A percentile compares a stretch with the other conserved stretches of the same genome.
Evolutionary conservation across 2,113 vertebrate genomes (phyloP).

Genomic region (Gymnarchus niloticus): DNA sequence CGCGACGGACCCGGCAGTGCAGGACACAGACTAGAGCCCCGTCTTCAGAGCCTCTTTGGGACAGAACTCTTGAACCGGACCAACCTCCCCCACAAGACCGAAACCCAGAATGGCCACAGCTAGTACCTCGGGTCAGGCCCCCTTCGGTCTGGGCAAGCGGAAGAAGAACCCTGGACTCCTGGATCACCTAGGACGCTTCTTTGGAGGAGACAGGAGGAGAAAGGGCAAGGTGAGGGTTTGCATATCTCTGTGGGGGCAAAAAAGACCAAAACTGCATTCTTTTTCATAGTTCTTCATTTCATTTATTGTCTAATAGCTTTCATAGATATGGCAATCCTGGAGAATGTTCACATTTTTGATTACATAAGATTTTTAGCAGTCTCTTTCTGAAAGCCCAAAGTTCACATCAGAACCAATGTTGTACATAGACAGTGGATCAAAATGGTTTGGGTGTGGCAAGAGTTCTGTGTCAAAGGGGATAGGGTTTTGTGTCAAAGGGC

Average conservation of each 20-base stretch:
- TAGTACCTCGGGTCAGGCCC: constrained; percentile 81
- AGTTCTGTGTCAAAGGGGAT: constrained; percentile 27
- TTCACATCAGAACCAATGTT: not conserved
- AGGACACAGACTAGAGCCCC: constrained; percentile 67
- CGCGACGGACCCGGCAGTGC: constrained; percentile 75
- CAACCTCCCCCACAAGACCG: constrained; percentile 56
- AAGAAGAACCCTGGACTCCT: constrained; percentile 88
- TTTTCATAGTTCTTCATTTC: not conserved
- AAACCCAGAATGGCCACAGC: constrained; percentile 83
- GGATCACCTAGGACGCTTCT: constrained; percentile 95
- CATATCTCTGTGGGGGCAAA: constrained; percentile 31
- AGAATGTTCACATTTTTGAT: not conserved
- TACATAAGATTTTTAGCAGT: not conserved
- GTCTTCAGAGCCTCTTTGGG: constrained; percentile 29
- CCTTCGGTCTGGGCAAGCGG: constrained; percentile 68
- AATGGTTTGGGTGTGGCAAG: constrained; percentile 41
- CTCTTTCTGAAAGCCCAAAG: constrained; percentile 22
- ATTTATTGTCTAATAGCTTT: not conserved
- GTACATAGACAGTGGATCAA: constrained; percentile 28
- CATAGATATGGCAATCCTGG: not conserved
- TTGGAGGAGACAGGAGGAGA: constrained; percentile 88
- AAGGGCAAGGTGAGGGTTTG: constrained; percentile 92
- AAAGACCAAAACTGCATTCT: not conserved
- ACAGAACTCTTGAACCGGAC: constrained; percentile 49
- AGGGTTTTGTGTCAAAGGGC: constrained; percentile 11